These are phyloP conservation scores for Papilio gigon DNA, from an alignment of 2,888 invertebrate genomes.

Conservation along the genomic window DNA sequence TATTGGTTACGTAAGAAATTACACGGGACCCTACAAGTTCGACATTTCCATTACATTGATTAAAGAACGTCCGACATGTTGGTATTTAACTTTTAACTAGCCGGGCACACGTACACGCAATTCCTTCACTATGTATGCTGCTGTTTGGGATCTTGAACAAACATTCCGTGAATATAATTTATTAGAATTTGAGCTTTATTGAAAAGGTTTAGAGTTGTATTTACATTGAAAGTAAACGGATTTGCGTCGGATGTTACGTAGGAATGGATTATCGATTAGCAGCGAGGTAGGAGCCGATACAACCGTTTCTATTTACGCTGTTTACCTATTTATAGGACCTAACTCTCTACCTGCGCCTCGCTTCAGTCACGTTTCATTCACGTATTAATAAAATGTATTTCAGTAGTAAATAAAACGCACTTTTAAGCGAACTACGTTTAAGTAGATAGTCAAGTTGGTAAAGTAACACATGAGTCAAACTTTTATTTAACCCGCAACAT, in stretches of 20 bases:
- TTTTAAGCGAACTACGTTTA: conserved; percentile 26
- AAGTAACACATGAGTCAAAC: not conserved
- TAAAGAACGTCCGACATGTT: conserved; percentile 72
- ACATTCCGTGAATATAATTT: conserved; percentile 47
- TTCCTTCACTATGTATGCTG: conserved; percentile 55
- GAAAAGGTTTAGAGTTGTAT: conserved; percentile 40
- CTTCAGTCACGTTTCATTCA: conserved; percentile 49
- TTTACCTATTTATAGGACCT: conserved; percentile 81
- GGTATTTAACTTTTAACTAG: conserved; percentile 79
- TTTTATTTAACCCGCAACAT: not conserved
- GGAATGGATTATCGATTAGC: conserved; percentile 75
- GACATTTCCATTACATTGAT: conserved; percentile 75
- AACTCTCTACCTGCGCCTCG: conserved; percentile 71
- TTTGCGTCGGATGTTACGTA: conserved; percentile 54
- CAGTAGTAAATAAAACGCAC: conserved; percentile 43
- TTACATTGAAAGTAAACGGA: conserved; percentile 47
- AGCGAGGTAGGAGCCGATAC: conserved; percentile 74
- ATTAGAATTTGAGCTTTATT: conserved; percentile 44
- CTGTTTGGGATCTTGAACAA: conserved; percentile 55
- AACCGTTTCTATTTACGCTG: conserved; percentile 79
- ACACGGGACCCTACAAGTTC: conserved; percentile 58
- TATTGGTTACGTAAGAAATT: conserved; percentile 53
- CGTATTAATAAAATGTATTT: conserved; percentile 36
- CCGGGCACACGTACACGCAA: conserved; percentile 59
- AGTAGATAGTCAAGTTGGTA: conserved; percentile 26